These are phyloP conservation scores for Trissolcus brochymenae DNA, from an alignment of 2,888 invertebrate species.

Conservation along the genomic window DNA sequence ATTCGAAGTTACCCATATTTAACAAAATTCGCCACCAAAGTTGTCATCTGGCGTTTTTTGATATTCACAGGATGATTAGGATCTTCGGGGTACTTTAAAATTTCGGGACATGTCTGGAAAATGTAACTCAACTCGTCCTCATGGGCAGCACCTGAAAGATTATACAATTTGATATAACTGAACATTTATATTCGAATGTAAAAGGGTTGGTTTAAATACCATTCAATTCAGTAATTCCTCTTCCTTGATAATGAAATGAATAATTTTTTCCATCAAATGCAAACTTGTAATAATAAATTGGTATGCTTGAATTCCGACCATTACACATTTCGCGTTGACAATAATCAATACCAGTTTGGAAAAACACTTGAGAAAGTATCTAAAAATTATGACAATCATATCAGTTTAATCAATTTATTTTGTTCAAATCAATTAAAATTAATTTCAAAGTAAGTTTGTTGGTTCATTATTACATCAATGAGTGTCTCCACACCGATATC, in stretches of 20 bases:
- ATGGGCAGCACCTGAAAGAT: slow-evolving; percentile 1
- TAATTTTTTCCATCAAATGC: slow-evolving; percentile 31
- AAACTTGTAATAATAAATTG: slow-evolving; percentile 33
- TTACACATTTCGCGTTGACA: slow-evolving; percentile 16
- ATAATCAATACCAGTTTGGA: slow-evolving; percentile 22
- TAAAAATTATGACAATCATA: neutral
- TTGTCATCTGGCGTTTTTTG: slow-evolving; percentile 32
- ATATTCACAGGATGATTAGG: slow-evolving; percentile 40
- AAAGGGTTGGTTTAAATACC: neutral
- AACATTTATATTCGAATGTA: neutral
- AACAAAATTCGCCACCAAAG: slow-evolving; percentile 18
- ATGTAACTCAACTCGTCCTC: slow-evolving; percentile 12
- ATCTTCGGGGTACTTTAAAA: slow-evolving; percentile 27
- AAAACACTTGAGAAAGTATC: slow-evolving; percentile 13
- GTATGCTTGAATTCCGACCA: neutral
- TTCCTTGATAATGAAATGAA: slow-evolving; percentile 20
- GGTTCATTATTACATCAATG: neutral
- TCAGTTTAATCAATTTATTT: neutral
- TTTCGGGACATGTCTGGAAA: slow-evolving; percentile 5
- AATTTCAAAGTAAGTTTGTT: neutral
- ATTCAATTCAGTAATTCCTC: slow-evolving; percentile 15
- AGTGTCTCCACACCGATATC: neutral
- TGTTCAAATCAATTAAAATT: neutral
- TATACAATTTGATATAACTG: neutral
- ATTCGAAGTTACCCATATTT: slow-evolving; percentile 17